phyloP scores from a whole-genome alignment of 2,888 invertebrate genomes.

The Chaetogeoica ovagalla region DNA sequence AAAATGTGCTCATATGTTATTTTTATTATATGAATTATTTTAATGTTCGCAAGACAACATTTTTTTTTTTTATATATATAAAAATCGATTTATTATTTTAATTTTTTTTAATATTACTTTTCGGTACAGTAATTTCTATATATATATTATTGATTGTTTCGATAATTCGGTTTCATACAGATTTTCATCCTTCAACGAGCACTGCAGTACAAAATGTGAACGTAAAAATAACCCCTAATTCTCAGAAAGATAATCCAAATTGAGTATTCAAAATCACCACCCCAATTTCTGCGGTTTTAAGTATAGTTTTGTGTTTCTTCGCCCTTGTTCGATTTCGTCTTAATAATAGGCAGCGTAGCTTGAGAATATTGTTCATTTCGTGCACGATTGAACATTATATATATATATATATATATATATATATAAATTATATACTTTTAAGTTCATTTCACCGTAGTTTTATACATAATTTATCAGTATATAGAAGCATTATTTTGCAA shows the following conservation, averaged over 20 bases:
- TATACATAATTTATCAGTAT: no score
- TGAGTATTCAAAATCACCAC: constrained; percentile 31
- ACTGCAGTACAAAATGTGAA: neutral
- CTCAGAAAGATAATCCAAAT: constrained; percentile 18
- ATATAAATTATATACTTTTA: no score
- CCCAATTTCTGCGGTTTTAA: constrained; percentile 1
- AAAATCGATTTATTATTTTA: no score
- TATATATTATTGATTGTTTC: neutral
- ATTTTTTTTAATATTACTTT: no score
- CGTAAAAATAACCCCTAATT: constrained; percentile 5
- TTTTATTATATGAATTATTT: no score
- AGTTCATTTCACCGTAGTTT: no score
- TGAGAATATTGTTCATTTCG: neutral
- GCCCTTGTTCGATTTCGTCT: neutral
- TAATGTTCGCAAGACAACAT: no score
- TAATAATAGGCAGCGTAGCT: neutral
- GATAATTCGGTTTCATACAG: neutral
- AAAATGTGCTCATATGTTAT: no score
- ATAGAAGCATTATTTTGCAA: no score
- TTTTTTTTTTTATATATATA: no score
- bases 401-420: neutral
- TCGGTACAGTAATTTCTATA: no score
- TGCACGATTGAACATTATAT: neutral
- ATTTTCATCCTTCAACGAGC: constrained; percentile 1
- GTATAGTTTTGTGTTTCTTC: constrained; percentile 27